Conservation (phyloP, 2,113 vertebrate genomes). For the Elaphurus davidianus region DNA sequence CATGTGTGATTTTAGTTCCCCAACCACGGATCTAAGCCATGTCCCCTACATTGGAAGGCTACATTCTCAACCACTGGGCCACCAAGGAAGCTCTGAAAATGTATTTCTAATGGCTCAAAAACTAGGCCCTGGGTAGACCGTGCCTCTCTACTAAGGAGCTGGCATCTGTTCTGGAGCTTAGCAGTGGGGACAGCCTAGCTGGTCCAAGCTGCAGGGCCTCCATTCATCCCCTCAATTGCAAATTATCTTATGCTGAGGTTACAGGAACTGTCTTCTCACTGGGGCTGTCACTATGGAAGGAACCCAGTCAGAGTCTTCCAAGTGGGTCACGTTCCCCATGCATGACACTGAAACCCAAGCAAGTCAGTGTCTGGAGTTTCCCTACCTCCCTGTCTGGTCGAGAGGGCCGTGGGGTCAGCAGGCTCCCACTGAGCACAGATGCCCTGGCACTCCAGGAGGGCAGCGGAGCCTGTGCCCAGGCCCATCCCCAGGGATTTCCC, state of each 20-base stretch:
- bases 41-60: background rate
- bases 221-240: accelerated
- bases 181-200: background rate
- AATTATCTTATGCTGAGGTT: background rate
- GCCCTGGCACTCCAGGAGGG: background rate
- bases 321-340: background rate
- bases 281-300: background rate
- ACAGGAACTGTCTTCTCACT: background rate
- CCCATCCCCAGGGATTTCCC: background rate
- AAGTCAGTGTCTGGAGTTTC: background rate
- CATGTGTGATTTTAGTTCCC: background rate
- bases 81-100: background rate
- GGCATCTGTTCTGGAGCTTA: background rate
- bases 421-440: background rate
- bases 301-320: background rate
- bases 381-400: background rate
- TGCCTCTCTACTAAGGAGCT: background rate
- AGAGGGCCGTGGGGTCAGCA: background rate
- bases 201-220: background rate
- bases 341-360: background rate
- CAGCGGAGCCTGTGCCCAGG: background rate
- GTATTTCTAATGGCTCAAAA: background rate
- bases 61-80: background rate
- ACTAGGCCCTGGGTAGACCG: background rate
- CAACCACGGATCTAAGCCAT: background rate